A percentile compares a stretch with the other conserved stretches of the same genome.
phyloP scores from a whole-genome alignment of 2,113 vertebrate genomes.

The chimpanzee (Pan troglodytes) region DNA sequence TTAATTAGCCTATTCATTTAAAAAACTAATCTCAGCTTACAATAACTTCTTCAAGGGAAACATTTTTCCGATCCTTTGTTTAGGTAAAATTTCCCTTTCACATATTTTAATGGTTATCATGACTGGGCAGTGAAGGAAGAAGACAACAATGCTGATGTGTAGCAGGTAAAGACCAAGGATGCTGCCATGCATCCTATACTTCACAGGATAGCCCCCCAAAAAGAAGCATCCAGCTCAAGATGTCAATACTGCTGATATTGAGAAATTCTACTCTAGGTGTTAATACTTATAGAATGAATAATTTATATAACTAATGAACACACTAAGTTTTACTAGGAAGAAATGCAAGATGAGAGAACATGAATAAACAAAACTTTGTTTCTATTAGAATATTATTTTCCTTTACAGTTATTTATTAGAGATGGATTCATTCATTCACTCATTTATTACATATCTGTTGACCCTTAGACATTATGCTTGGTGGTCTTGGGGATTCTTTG shows the following conservation, averaged over 20 bases:
- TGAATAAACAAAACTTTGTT: not conserved
- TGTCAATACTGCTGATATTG: not conserved
- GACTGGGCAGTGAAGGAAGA: not conserved
- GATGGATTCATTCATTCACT: not conserved
- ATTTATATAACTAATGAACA: not conserved
- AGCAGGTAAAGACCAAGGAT: not conserved
- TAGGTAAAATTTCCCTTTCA: not conserved
- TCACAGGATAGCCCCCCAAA: not conserved
- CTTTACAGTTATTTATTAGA: not conserved
- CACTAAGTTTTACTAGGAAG: not conserved
- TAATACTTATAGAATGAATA: not conserved
- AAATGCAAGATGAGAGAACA: not conserved
- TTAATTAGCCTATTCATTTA: not conserved
- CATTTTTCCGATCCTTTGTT: not conserved
- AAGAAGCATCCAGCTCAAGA: not conserved
- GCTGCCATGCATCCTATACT: not conserved
- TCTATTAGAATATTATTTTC: not conserved
- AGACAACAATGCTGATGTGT: not conserved
- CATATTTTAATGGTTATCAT: not conserved
- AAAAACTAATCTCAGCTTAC: not conserved
- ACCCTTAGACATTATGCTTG: not conserved
- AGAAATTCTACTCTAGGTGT: not conserved
- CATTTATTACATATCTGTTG: not conserved
- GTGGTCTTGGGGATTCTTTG: not conserved
- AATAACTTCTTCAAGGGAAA: not conserved